These are phyloP conservation scores for Nannobrachium achirus DNA, from an alignment of 2,113 vertebrate genomes.

Conservation along the genomic window DNA sequence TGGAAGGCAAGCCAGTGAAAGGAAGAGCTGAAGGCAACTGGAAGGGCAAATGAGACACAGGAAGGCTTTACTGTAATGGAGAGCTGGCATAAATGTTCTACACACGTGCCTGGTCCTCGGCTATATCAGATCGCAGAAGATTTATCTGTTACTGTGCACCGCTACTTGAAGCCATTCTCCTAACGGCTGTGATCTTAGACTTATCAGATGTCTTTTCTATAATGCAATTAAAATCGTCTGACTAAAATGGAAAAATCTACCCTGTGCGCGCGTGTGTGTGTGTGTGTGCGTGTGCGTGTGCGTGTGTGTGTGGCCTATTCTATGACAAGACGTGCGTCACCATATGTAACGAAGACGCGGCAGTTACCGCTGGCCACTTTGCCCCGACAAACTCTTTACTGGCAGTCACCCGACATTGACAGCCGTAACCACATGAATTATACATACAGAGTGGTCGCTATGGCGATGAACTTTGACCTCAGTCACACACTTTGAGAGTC, in stretches of 20 bases:
- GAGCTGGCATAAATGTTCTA: neutral
- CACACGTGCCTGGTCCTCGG: constrained; percentile 10
- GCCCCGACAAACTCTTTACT: constrained; percentile 18
- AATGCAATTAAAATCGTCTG: constrained; percentile 30
- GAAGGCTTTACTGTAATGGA: neutral
- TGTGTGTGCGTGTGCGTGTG: too few relatives aligned
- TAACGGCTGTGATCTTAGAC: constrained; percentile 42
- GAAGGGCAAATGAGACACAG: neutral
- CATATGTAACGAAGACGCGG: constrained; percentile 34
- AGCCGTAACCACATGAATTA: constrained; percentile 42
- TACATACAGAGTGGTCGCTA: constrained; percentile 36
- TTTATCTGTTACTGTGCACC: constrained; percentile 28
- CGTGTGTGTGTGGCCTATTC: constrained; percentile 28
- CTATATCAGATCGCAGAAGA: constrained; percentile 48
- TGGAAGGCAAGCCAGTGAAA: neutral
- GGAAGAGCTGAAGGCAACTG: neutral
- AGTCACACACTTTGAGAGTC: neutral
- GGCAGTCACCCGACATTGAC: constrained; percentile 20
- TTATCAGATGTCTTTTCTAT: constrained; percentile 63
- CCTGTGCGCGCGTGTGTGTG: too few relatives aligned
- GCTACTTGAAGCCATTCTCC: constrained; percentile 47
- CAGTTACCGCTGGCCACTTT: constrained; percentile 16
- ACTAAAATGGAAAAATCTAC: constrained; percentile 46
- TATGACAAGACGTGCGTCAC: constrained; percentile 36
- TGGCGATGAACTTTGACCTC: constrained; percentile 40